Conservation (phyloP, 2,797 vertebrate genomes). For the Anabacerthia variegaticeps region DNA sequence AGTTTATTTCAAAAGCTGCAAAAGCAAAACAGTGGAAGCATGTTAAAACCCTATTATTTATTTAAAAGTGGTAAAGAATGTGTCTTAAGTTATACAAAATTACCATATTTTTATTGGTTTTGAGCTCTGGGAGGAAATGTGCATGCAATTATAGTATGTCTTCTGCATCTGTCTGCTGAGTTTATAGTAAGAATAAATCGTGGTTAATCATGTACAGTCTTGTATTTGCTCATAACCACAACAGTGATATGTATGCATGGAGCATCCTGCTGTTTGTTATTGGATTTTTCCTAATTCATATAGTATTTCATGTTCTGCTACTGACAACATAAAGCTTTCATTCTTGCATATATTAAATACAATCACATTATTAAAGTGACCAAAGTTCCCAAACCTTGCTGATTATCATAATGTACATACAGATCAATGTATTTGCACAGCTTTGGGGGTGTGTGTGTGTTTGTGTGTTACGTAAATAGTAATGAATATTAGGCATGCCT, state of each 20-base stretch:
- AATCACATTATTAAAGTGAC: background rate
- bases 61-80: conserved; percentile 57
- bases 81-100: conserved; percentile 57
- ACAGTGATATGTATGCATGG: conserved; percentile 61
- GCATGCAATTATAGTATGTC: conserved; percentile 43
- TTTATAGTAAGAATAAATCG: conserved; percentile 64
- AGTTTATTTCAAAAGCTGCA: conserved; percentile 46
- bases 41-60: conserved; percentile 41
- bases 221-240: conserved; percentile 66
- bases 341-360: conserved; percentile 26
- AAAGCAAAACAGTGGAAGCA: conserved; percentile 18
- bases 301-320: conserved; percentile 53
- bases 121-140: conserved; percentile 56
- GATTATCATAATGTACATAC: background rate
- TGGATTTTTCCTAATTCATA: conserved; percentile 65
- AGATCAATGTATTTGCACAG: background rate
- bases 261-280: conserved; percentile 57
- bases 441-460: background rate
- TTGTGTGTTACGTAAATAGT: background rate
- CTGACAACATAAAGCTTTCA: conserved; percentile 32
- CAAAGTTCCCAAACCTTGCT: background rate
- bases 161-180: conserved; percentile 49
- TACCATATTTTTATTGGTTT: conserved; percentile 43
- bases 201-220: conserved; percentile 66
- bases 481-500: background rate